Evolutionary conservation across 2,113 vertebrate genomes (phyloP).

Genomic region (Hippocampus barbouri): DNA sequence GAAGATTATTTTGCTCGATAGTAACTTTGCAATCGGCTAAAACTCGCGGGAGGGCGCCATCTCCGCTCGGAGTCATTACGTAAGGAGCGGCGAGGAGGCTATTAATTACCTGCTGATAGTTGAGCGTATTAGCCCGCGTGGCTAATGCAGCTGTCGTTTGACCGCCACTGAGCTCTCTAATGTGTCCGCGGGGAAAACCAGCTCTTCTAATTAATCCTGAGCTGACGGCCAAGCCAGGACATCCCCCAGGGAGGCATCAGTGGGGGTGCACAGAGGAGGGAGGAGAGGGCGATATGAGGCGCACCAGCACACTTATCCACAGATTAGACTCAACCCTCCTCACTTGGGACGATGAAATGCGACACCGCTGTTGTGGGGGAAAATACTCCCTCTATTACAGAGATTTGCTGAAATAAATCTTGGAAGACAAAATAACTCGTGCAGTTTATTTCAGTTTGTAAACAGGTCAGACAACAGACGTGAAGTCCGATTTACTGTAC

Average conservation of each 20-base stretch:
- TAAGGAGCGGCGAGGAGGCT: constrained; percentile 35
- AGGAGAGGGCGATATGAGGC: constrained; percentile 18
- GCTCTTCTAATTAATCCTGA: constrained; percentile 92
- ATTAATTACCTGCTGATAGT: constrained; percentile 69
- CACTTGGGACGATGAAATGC: constrained; percentile 43
- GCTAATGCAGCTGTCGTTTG: constrained; percentile 74
- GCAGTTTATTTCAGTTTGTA: neutral
- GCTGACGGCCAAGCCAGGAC: constrained; percentile 85
- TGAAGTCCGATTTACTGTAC: neutral
- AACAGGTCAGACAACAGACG: neutral
- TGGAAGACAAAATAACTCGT: neutral
- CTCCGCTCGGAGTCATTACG: constrained; percentile 1
- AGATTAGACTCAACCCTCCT: constrained; percentile 61
- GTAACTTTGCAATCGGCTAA: neutral
- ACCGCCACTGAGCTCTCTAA: constrained; percentile 78
- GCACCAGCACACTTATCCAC: constrained; percentile 64
- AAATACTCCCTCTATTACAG: neutral
- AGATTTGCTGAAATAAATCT: neutral
- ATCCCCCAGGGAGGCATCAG: constrained; percentile 77
- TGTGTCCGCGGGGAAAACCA: constrained; percentile 78
- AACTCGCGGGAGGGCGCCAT: neutral
- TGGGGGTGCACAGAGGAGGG: constrained; percentile 12
- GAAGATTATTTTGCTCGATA: neutral
- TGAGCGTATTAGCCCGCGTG: constrained; percentile 58
- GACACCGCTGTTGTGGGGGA: constrained; percentile 15